Percentiles rank a stretch among this genome's conserved stretches.
Conservation (phyloP, 2,113 vertebrate species). For the Channa maculata region DNA sequence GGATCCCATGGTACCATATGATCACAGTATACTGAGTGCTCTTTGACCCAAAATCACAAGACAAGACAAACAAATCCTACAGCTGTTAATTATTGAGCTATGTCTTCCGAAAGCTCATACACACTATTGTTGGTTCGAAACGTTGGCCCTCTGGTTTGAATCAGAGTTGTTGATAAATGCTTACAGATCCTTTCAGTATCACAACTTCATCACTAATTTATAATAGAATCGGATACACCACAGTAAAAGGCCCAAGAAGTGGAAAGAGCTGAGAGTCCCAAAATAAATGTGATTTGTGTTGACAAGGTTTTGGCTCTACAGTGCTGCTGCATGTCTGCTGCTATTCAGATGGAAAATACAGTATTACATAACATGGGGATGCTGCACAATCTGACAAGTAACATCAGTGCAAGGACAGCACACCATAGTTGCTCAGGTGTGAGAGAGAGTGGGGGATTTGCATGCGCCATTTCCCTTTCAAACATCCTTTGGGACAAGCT, state of each 20-base stretch:
- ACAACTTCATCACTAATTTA: slow-evolving; percentile 9
- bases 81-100: slow-evolving; percentile 19
- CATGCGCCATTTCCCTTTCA: slow-evolving; percentile 81
- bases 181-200: not conserved
- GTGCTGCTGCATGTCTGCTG: slow-evolving; percentile 42
- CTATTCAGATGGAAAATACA: slow-evolving; percentile 43
- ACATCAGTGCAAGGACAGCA: slow-evolving; percentile 36
- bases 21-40: slow-evolving; percentile 43
- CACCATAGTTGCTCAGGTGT: slow-evolving; percentile 55
- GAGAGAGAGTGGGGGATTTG: slow-evolving; percentile 63
- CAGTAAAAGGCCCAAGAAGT: not conserved
- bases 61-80: slow-evolving; percentile 24
- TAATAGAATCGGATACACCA: not conserved
- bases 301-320: slow-evolving; percentile 26
- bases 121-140: not conserved
- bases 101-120: slow-evolving; percentile 11
- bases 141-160: not conserved
- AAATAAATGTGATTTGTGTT: slow-evolving; percentile 23
- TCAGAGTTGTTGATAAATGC: not conserved
- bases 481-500: slow-evolving; percentile 55
- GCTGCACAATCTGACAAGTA: slow-evolving; percentile 36
- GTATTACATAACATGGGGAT: slow-evolving; percentile 54
- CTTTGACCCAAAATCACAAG: slow-evolving; percentile 70
- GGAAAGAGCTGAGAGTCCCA: not conserved
- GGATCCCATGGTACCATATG: slow-evolving; percentile 38